These are phyloP conservation scores for Serranus cabrilla DNA, from an alignment of 2,797 vertebrate species.

Conservation along the genomic window DNA sequence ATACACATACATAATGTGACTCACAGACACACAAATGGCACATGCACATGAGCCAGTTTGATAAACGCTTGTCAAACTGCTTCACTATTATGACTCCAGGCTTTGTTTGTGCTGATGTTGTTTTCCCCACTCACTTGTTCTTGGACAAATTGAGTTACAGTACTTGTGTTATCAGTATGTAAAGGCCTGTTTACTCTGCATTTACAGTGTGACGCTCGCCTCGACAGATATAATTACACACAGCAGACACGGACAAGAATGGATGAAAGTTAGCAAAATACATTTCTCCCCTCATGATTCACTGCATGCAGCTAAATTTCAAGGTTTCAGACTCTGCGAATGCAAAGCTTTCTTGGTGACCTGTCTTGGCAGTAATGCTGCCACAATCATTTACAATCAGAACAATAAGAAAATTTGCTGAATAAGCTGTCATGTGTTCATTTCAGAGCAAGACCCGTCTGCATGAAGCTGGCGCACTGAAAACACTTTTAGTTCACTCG, in stretches of 20 bases:
- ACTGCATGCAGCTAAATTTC: conserved; percentile 29
- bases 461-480: conserved; percentile 7
- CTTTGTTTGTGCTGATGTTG: conserved; percentile 42
- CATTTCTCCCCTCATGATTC: conserved; percentile 19
- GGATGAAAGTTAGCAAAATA: conserved; percentile 37
- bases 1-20: too few relatives aligned
- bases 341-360: conserved; percentile 34
- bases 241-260: conserved; percentile 31
- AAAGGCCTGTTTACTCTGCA: conserved; percentile 49
- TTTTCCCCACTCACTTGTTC: conserved; percentile 29
- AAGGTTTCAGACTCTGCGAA: conserved; percentile 31
- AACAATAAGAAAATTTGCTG: conserved; percentile 54
- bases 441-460: conserved; percentile 23
- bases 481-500: conserved; percentile 17
- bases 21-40: not conserved
- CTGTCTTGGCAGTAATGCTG: conserved; percentile 37
- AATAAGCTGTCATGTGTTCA: conserved; percentile 34
- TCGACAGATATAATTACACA: conserved; percentile 63
- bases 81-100: conserved; percentile 38
- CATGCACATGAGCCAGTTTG: not conserved
- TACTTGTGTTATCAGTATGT: conserved; percentile 36
- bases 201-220: conserved; percentile 17
- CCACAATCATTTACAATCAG: conserved; percentile 46
- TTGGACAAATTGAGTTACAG: conserved; percentile 33
- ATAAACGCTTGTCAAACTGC: conserved; percentile 51